phyloP scores from a whole-genome alignment of 1,140 invertebrate species.

The Frieseomelitta varia region DNA sequence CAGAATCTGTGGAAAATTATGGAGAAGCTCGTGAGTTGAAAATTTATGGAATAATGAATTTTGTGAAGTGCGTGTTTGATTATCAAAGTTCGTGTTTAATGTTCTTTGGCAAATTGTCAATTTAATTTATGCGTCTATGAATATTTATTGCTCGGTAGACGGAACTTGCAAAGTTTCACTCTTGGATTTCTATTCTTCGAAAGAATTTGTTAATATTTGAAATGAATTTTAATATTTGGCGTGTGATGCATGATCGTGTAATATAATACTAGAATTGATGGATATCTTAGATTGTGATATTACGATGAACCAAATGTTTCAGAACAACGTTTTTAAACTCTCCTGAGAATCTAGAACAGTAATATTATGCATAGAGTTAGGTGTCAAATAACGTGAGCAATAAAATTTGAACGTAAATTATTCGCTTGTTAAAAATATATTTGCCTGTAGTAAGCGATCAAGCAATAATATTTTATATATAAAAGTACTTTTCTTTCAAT shows the following conservation, averaged over 20 bases:
- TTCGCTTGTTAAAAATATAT: background rate
- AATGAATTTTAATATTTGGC: background rate
- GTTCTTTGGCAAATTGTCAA: background rate
- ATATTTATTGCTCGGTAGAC: background rate
- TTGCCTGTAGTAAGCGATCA: background rate
- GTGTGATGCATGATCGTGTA: background rate
- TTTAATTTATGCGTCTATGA: background rate
- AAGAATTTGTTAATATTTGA: background rate
- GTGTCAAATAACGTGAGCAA: background rate
- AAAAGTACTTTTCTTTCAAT: conserved; percentile 1
- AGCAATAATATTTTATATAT: background rate
- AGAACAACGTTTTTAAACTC: background rate
- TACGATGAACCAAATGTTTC: too few relatives aligned
- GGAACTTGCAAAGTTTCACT: background rate
- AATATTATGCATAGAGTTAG: too few relatives aligned
- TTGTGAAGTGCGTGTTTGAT: background rate
- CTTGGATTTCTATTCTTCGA: too few relatives aligned
- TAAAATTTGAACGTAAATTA: too few relatives aligned
- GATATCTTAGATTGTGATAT: background rate
- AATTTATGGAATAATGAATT: background rate
- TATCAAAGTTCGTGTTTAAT: background rate
- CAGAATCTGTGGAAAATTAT: conserved; percentile 90
- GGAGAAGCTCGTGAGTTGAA: conserved; percentile 82
- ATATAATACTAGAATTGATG: background rate
- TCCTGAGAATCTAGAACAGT: background rate